A percentile compares a stretch with the other conserved stretches of the same genome.
These are phyloP conservation scores for Pseudochaenichthys georgianus DNA, from an alignment of 2,797 vertebrate species.

Conservation along the genomic window DNA sequence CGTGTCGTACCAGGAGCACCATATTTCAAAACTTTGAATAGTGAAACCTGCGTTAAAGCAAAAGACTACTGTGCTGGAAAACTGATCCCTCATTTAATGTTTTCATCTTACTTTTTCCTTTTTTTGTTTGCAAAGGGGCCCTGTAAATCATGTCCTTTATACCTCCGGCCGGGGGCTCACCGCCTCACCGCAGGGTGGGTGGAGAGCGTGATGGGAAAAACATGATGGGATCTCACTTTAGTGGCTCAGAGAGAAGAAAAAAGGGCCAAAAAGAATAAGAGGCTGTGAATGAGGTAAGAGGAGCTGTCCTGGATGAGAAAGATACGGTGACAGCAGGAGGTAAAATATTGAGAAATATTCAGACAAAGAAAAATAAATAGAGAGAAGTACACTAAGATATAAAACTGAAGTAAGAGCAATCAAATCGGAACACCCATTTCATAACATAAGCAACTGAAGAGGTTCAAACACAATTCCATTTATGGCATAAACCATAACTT, in stretches of 20 bases:
- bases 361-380: conserved; percentile 30
- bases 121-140: conserved; percentile 59
- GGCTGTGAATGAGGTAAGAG: conserved; percentile 37
- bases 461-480: neutral
- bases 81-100: conserved; percentile 63
- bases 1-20: neutral
- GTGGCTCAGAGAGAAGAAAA: conserved; percentile 57
- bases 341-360: conserved; percentile 55
- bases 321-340: conserved; percentile 32
- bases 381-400: conserved; percentile 51
- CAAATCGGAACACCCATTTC: conserved; percentile 36
- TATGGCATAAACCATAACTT: too few species aligned
- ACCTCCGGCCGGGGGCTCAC: conserved; percentile 81
- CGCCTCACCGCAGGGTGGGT: conserved; percentile 73
- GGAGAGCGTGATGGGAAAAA: conserved; percentile 82
- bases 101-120: conserved; percentile 41
- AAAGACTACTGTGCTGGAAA: conserved; percentile 70
- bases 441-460: conserved; percentile 11
- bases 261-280: conserved; percentile 41
- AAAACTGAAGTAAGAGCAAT: conserved; percentile 40
- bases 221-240: conserved; percentile 73
- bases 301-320: conserved; percentile 28
- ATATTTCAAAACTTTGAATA: conserved; percentile 49
- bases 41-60: conserved; percentile 48
- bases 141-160: conserved; percentile 83